Base-by-base conservation (phyloP, 2,113 vertebrate species). In the Rattus rattus region DNA sequence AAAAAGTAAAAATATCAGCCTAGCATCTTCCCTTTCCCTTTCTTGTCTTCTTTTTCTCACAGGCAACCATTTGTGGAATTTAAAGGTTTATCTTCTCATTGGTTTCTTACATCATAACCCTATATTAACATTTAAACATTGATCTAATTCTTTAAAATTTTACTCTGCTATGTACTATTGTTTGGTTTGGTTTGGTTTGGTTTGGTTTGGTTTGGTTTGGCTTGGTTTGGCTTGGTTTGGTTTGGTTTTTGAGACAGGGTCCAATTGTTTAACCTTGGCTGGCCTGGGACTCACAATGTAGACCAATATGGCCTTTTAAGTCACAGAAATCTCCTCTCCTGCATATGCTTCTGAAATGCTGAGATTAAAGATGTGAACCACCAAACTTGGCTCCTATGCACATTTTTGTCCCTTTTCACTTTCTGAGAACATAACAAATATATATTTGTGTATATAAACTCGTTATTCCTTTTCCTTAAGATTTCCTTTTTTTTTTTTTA, bases 61-160 rank as follows among this genome's bases (percentile, higher is more conserved):
- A 94, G 61, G 54, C 94, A 94, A 89, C 20, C 43, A 79, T 95
- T 92, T 75, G 75, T 94, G 91, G 90, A 88, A 91, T 88, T 90
- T 91, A 88, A 61, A 88, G 47, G 33, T 89, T 93, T 94, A 61
- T 63, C 33, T 12, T 93, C 83, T 28, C 22, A 89, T 89, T 89
- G 16, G 80, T 83, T 92, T 56, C 94, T 88, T 93, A 88, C 0
- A 85, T 47, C 26, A 92, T 76, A 79, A 65, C 26, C 30, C 16
- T 70, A 39, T 89, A 63, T 89, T 56, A 54, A 84, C 84, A 76
- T 86, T 69, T 56, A 54, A 61, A 72, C 88, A 61, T 69, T 95
- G 49, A 36, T 86, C 75, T 95, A 26, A 77, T 86, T 77, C 54
- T 19, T 89, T 83, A 92, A 94, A 88, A 83, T 76, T 22, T 20